A percentile compares a stretch with the other conserved stretches of the same genome.
Evolutionary conservation across 2,888 invertebrate genomes (phyloP).

Genomic region (Ochlodes sylvanus): DNA sequence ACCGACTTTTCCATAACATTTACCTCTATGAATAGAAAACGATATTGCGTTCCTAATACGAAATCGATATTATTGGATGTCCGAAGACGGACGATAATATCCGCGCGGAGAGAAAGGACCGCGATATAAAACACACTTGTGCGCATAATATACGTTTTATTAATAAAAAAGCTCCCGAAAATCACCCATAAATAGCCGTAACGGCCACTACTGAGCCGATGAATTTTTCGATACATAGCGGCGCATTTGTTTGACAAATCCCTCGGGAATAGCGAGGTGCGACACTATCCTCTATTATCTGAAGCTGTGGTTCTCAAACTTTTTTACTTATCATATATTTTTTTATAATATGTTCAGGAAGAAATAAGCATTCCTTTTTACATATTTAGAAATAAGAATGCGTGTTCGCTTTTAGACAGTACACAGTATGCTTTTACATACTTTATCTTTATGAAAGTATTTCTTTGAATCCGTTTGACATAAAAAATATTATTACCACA

Average conservation of each 20-base stretch:
- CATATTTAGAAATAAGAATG: too few species aligned
- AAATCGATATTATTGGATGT: slow-evolving; percentile 76
- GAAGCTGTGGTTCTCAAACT: slow-evolving; percentile 39
- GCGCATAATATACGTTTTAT: slow-evolving; percentile 85
- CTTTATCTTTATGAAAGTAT: too few species aligned
- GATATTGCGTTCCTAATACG: slow-evolving; percentile 53
- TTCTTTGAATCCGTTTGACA: too few species aligned
- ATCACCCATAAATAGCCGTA: slow-evolving; percentile 83
- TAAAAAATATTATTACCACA: too few species aligned
- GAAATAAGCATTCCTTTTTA: too few species aligned
- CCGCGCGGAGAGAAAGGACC: slow-evolving; percentile 69
- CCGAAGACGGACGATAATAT: slow-evolving; percentile 82
- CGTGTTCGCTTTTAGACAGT: too few species aligned
- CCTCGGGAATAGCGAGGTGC: slow-evolving; percentile 64
- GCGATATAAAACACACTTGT: slow-evolving; percentile 83
- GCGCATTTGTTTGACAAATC: slow-evolving; percentile 85
- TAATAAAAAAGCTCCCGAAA: slow-evolving; percentile 82
- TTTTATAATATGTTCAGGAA: too few species aligned
- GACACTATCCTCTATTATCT: slow-evolving; percentile 81
- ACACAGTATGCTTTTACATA: too few species aligned
- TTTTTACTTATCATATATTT: background rate
- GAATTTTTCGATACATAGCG: slow-evolving; percentile 81
- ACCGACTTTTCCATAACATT: slow-evolving; percentile 29
- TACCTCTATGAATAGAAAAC: slow-evolving; percentile 53
- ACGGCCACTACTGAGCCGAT: slow-evolving; percentile 79